These are phyloP conservation scores for Acleris sparsana DNA, from an alignment of 2,888 invertebrate genomes.

Conservation along the genomic window DNA sequence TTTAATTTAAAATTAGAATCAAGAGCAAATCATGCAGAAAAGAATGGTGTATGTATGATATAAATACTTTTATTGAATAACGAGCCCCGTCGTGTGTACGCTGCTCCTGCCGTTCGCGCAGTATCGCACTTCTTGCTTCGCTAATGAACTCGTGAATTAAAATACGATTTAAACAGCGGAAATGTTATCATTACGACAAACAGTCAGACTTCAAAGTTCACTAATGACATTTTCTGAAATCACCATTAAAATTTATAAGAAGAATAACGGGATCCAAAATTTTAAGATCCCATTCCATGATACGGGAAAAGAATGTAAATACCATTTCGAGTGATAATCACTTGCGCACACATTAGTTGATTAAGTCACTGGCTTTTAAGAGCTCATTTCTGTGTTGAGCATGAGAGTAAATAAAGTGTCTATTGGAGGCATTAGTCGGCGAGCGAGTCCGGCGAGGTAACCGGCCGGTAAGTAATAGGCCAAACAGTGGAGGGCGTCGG, in stretches of 20 bases:
- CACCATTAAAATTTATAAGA: slow-evolving; percentile 18
- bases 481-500: slow-evolving; percentile 66
- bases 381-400: slow-evolving; percentile 60
- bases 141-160: slow-evolving; percentile 36
- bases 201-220: slow-evolving; percentile 10
- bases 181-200: slow-evolving; percentile 35
- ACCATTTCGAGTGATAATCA: slow-evolving; percentile 59
- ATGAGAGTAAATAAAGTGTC: slow-evolving; percentile 63
- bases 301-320: slow-evolving; percentile 42
- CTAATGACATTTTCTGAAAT: slow-evolving; percentile 32
- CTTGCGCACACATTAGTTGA: slow-evolving; percentile 62
- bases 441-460: slow-evolving; percentile 53
- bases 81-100: slow-evolving; percentile 4
- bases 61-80: slow-evolving; percentile 6
- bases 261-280: slow-evolving; percentile 39
- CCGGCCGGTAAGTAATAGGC: slow-evolving; percentile 69
- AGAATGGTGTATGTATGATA: background rate
- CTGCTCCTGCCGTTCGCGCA: slow-evolving; percentile 14
- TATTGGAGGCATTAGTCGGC: slow-evolving; percentile 54
- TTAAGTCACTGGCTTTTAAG: slow-evolving; percentile 68
- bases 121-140: slow-evolving; percentile 33
- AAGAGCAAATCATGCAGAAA: background rate
- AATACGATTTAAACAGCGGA: slow-evolving; percentile 32
- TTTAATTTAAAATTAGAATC: background rate
- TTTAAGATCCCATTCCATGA: slow-evolving; percentile 42